Evolutionary conservation across 35 echinoderm and acorn worm species (phyloP).

Genomic region (Heliocidaris tuberculata): DNA sequence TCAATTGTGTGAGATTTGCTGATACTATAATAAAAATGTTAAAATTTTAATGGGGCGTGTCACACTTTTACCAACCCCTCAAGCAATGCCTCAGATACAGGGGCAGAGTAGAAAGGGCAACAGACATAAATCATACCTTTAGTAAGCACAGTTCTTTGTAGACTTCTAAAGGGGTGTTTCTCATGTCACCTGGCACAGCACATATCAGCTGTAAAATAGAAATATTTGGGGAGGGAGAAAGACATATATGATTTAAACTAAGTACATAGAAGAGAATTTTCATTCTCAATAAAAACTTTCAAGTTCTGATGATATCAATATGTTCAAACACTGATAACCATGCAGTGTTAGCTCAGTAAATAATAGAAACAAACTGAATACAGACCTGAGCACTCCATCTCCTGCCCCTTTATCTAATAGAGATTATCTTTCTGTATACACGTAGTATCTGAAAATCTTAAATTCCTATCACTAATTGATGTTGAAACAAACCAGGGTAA

Average conservation of each 20-base stretch:
- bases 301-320: background rate
- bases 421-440: no score
- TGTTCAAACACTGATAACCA: background rate
- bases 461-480: no score
- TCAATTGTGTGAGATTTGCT: no score
- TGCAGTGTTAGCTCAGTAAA: no score
- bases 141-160: slow-evolving; percentile 20
- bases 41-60: no score
- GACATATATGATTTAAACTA: background rate
- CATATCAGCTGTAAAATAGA: slow-evolving; percentile 39
- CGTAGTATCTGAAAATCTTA: no score
- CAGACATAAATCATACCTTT: slow-evolving; percentile 11
- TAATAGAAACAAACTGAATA: background rate
- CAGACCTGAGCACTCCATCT: background rate
- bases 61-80: no score
- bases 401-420: background rate
- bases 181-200: slow-evolving; percentile 49
- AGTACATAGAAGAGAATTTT: background rate
- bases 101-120: background rate
- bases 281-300: background rate
- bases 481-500: no score
- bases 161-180: background rate
- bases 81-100: no score
- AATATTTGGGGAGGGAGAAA: background rate
- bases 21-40: no score